Evolutionary conservation across 2,888 invertebrate genomes (phyloP).

Genomic region (Hydroisotoma schaefferi): DNA sequence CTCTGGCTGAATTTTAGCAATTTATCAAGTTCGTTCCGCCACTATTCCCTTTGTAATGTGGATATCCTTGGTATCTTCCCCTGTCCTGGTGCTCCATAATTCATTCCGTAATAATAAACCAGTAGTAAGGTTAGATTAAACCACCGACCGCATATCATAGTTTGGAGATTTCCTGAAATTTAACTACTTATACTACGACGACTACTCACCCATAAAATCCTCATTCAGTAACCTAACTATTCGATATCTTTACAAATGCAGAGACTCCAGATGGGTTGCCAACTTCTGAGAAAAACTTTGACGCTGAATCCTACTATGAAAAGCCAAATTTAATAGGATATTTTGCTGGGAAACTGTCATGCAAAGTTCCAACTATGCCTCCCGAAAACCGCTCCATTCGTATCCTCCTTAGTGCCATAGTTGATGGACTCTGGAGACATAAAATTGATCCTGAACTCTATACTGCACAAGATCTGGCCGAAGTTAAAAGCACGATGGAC

Average conservation of each 20-base stretch:
- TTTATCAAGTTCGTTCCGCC: too few relatives aligned
- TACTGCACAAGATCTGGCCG: constrained; percentile 33
- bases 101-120: too few relatives aligned
- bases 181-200: too few relatives aligned
- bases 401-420: constrained; percentile 42
- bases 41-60: too few relatives aligned
- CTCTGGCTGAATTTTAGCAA: too few relatives aligned
- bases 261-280: constrained; percentile 44
- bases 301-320: constrained; percentile 42
- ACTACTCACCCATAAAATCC: too few relatives aligned
- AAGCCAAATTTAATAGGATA: constrained; percentile 43
- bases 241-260: constrained; percentile 9
- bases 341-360: constrained; percentile 40
- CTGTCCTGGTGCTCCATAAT: too few relatives aligned
- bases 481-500: constrained; percentile 43
- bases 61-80: too few relatives aligned
- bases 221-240: too few relatives aligned
- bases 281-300: constrained; percentile 44
- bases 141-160: too few relatives aligned
- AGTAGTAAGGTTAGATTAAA: too few relatives aligned
- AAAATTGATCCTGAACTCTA: constrained; percentile 41
- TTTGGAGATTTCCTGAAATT: too few relatives aligned
- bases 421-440: constrained; percentile 41
- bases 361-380: constrained; percentile 41
- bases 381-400: constrained; percentile 37